phyloP scores from a whole-genome alignment of 2,888 invertebrate species.

The Phortica okadai region DNA sequence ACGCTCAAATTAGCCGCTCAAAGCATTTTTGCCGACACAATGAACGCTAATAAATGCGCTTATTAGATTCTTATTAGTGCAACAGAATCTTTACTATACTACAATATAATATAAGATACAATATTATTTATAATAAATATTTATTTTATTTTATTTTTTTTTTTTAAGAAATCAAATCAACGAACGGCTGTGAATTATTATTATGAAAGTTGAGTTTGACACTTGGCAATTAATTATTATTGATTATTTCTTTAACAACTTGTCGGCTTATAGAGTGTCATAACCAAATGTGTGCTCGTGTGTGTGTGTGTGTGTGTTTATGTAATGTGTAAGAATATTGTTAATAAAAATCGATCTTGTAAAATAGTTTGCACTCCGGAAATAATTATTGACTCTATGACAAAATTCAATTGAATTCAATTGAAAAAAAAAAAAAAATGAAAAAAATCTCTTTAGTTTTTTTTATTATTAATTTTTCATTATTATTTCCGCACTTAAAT shows the following conservation, averaged over 20 bases:
- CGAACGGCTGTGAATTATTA: slow-evolving; percentile 17
- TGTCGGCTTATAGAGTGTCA: too few species aligned
- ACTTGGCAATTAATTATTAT: slow-evolving; percentile 33
- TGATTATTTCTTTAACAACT: background rate
- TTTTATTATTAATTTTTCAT: background rate
- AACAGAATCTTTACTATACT: background rate
- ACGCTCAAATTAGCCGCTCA: slow-evolving; percentile 22
- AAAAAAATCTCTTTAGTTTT: background rate
- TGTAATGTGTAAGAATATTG: slow-evolving; percentile 5
- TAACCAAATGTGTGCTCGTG: background rate
- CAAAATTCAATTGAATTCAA: background rate
- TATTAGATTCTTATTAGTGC: slow-evolving; percentile 1
- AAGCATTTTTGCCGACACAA: slow-evolving; percentile 26
- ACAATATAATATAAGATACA: background rate
- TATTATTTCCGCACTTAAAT: background rate
- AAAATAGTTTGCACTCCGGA: slow-evolving; percentile 1
- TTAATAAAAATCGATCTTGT: background rate
- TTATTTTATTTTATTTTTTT: background rate
- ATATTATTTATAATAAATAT: slow-evolving; percentile 6
- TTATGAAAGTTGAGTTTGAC: slow-evolving; percentile 26
- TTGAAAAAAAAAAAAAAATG: background rate
- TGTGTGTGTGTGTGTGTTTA: background rate
- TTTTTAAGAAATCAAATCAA: background rate
- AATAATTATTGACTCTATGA: background rate
- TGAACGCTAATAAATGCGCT: background rate